Evolutionary conservation across 37 sponge, comb jelly and placozoan species (phyloP), one percentile per base, ranked within the genome.

Genomic region (Ianthella basta): DNA sequence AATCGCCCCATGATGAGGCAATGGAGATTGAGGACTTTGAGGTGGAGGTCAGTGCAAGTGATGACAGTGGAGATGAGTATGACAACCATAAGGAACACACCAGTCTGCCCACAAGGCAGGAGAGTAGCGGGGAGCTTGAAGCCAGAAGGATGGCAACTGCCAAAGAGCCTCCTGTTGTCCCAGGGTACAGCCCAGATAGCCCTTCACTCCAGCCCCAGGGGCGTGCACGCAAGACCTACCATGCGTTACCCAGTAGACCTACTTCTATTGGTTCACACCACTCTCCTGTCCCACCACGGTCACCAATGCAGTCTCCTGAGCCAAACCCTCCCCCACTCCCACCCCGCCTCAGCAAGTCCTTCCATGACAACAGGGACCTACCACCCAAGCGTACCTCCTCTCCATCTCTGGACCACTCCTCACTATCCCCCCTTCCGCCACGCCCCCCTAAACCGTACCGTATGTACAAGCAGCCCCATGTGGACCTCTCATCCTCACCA

Each of bases 41-140:
- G 39, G 21, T 75, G 23, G 78, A 75, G 39, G 78, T 75, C 13
- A 75, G 78, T 41, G 78, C 78, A 0, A 75, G 78, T 12, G 78
- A 75, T 41, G 78, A 75, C 53, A 75, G 78, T 75, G 78, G 78
- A 75, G 78, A 75, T 41, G 78, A 75, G 25, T n/a, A 50, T 53
- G 78, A 41, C 1, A 20, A 19, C 19, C 10, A 2, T 50, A 32
- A 50, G 38, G 37, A 53, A 30, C 63, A 61, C 63, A 44, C 50
- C 50, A 44, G 50, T 8, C 6, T 44, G 50, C 50, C 3, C 3
- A 44, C 50, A 44, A 3, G 50, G 50, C 50, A 44, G 50, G 50
- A 44, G 50, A 44, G 50, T 8, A 44, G 50, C 8, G n/a, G n/a
- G n/a, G 50, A 44, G 8, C 8, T 44, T 44, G 50, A 44, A 44